Percentiles rank a stretch among this genome's conserved stretches.
phyloP scores from a whole-genome alignment of 1,140 invertebrate species.

The Notospermus geniculatus region DNA sequence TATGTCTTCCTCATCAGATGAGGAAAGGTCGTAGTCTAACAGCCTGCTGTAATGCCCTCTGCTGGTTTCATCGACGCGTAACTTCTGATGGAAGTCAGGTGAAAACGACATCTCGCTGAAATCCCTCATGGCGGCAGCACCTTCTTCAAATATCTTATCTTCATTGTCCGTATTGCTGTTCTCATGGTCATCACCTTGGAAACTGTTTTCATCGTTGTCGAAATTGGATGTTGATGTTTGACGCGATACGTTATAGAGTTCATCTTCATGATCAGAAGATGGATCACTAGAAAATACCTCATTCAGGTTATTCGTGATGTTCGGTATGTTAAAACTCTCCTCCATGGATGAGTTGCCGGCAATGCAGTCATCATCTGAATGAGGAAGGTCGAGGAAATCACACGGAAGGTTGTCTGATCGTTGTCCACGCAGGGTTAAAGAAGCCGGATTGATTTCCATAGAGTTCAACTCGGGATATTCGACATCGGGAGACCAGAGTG shows the following conservation, averaged over 20 bases:
- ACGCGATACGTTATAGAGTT: conserved; percentile 7
- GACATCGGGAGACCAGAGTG: conserved; percentile 2
- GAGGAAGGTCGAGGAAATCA: not conserved
- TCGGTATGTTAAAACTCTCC: conserved; percentile 7
- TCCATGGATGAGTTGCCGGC: not conserved
- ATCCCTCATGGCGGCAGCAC: not conserved
- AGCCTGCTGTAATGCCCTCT: not conserved
- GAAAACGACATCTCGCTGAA: not conserved
- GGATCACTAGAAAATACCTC: conserved; percentile 5
- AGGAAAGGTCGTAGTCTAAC: not conserved
- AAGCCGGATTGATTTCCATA: not conserved
- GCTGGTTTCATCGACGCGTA: not conserved
- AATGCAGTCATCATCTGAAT: not conserved
- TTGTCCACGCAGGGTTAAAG: not conserved
- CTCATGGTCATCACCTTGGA: conserved; percentile 4
- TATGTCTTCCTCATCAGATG: not conserved
- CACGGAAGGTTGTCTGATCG: not conserved
- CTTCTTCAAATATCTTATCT: not conserved
- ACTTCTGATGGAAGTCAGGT: conserved; percentile 7
- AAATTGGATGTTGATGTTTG: conserved; percentile 8
- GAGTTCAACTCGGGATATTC: conserved; percentile 7
- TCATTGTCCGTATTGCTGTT: conserved; percentile 8
- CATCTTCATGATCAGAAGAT: not conserved
- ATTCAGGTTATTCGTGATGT: conserved; percentile 5
- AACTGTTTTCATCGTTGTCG: conserved; percentile 11